Evolutionary conservation across 2,888 invertebrate species (phyloP).

Genomic region (Galerucella pusilla): DNA sequence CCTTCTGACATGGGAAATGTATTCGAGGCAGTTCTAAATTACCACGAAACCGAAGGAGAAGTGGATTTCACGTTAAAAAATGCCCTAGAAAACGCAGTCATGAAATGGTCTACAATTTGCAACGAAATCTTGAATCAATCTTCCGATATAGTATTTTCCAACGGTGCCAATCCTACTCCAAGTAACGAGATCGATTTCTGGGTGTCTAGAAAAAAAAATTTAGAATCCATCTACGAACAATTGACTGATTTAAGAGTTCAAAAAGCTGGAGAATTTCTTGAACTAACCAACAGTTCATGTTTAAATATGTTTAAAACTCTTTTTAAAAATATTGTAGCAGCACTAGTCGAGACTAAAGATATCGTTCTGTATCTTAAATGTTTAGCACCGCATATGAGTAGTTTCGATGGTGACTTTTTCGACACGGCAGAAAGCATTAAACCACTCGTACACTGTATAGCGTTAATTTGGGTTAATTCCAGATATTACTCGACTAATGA

Average conservation of each 20-base stretch:
- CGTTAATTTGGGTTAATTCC: conserved; percentile 88
- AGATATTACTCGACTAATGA: conserved; percentile 62
- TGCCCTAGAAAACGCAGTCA: conserved; percentile 85
- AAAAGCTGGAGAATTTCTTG: conserved; percentile 78
- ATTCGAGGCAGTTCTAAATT: conserved; percentile 69
- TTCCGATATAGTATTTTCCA: conserved; percentile 72
- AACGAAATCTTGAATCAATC: conserved; percentile 83
- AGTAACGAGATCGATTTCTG: conserved; percentile 82
- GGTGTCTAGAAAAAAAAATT: conserved; percentile 79
- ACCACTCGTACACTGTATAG: conserved; percentile 82
- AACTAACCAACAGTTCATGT: conserved; percentile 84
- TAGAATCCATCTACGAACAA: conserved; percentile 90
- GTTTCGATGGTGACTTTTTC: conserved; percentile 77
- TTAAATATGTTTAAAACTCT: conserved; percentile 80
- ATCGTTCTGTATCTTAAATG: conserved; percentile 84
- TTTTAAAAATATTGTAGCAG: conserved; percentile 82
- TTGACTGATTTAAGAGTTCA: conserved; percentile 84
- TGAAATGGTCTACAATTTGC: conserved; percentile 80
- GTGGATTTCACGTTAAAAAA: conserved; percentile 80
- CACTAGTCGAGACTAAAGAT: conserved; percentile 86
- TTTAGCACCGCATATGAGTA: conserved; percentile 75
- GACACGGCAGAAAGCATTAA: conserved; percentile 72
- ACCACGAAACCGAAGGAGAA: conserved; percentile 67
- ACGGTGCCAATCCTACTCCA: conserved; percentile 78
- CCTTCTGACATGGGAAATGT: conserved; percentile 81